These are phyloP conservation scores for Tympanoctomys barrerae DNA, from an alignment of 2,797 vertebrate genomes.

Conservation along the genomic window DNA sequence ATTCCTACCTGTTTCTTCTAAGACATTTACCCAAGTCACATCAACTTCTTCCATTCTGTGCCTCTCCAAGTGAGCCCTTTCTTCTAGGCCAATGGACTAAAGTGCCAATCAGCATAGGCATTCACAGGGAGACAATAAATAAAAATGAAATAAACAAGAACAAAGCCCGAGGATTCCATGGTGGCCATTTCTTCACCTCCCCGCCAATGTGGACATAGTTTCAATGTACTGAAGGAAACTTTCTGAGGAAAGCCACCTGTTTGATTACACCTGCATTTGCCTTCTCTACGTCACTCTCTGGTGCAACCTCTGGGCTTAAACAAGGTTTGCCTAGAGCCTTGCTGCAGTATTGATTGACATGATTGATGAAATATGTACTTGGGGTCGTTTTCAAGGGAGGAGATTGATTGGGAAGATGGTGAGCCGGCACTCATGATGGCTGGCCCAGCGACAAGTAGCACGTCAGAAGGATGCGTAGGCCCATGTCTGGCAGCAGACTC, in stretches of 20 bases:
- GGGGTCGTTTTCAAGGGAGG: neutral
- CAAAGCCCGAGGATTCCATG: neutral
- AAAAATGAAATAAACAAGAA: neutral
- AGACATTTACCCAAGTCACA: neutral
- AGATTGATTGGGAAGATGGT: neutral
- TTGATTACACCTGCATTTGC: neutral
- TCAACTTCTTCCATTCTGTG: neutral
- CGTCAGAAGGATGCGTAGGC: neutral
- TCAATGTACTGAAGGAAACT: neutral
- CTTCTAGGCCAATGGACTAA: neutral
- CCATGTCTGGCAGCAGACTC: neutral
- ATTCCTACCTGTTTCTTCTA: neutral
- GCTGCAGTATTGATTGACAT: neutral
- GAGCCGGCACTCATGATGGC: neutral
- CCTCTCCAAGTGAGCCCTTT: rapidly evolving
- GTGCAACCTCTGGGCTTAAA: neutral
- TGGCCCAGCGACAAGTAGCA: no score
- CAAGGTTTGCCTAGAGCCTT: neutral
- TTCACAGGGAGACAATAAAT: neutral
- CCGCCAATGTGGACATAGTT: neutral
- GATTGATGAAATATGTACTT: neutral
- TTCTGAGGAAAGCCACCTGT: neutral
- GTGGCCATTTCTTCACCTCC: neutral
- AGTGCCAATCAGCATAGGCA: neutral
- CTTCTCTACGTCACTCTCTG: neutral